phyloP scores from a whole-genome alignment of 1,140 invertebrate genomes.

The Dreissena polymorpha region DNA sequence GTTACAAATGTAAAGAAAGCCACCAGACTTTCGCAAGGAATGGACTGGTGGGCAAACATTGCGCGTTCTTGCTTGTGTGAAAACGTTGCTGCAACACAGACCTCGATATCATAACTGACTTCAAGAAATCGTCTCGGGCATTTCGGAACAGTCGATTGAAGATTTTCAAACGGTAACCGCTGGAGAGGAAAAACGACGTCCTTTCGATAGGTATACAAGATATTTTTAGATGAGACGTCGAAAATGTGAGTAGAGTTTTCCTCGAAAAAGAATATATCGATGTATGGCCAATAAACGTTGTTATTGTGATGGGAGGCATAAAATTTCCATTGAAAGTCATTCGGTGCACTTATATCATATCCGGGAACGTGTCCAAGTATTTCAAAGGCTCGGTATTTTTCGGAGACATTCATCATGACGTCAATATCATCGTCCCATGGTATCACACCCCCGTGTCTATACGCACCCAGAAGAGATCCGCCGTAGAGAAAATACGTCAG shows the following conservation, averaged over 20 bases:
- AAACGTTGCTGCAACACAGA: constrained; percentile 61
- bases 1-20: constrained; percentile 1
- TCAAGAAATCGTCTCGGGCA: constrained; percentile 56
- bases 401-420: constrained; percentile 53
- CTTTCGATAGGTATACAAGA: constrained; percentile 60
- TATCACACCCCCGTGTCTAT: constrained; percentile 63
- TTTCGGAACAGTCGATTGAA: constrained; percentile 65
- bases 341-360: neutral
- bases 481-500: constrained; percentile 61
- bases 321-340: constrained; percentile 23
- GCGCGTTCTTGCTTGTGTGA: constrained; percentile 58
- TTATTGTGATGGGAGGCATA: neutral
- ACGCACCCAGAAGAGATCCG: constrained; percentile 64
- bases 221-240: constrained; percentile 58
- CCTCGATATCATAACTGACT: constrained; percentile 60
- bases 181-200: constrained; percentile 68
- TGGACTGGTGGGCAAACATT: neutral
- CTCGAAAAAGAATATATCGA: constrained; percentile 74
- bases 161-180: constrained; percentile 62
- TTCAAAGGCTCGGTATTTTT: constrained; percentile 6
- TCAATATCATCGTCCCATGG: constrained; percentile 73
- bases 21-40: neutral
- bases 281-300: constrained; percentile 66
- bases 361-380: constrained; percentile 14
- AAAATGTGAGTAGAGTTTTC: constrained; percentile 71